These are phyloP conservation scores for Ovis aries DNA, from an alignment of 2,113 vertebrate species.

Conservation along the genomic window ARS-UI_Ramb_v3.0 NC_056056.1:53174501-53175000, in stretches of 20 bases:
- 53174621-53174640: neutral
- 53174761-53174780: neutral
- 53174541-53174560: neutral
- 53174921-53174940: neutral
- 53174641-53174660: neutral
- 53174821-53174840: neutral
- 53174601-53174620: neutral
- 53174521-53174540: neutral
- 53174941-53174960: neutral
- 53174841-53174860: neutral
- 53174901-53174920: neutral
- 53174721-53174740: neutral
- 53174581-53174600: neutral
- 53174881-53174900: neutral
- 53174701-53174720: neutral
- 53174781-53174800: neutral
- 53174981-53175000: neutral
- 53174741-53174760: neutral
- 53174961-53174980: neutral
- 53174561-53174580: neutral
- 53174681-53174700: neutral
- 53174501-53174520: neutral
- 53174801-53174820: neutral
- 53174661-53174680: neutral
- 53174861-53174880: neutral